Evolutionary conservation across 2,888 invertebrate species (phyloP), one percentile per base, ranked within the genome.

Genomic region (Ennomos erosarius): DNA sequence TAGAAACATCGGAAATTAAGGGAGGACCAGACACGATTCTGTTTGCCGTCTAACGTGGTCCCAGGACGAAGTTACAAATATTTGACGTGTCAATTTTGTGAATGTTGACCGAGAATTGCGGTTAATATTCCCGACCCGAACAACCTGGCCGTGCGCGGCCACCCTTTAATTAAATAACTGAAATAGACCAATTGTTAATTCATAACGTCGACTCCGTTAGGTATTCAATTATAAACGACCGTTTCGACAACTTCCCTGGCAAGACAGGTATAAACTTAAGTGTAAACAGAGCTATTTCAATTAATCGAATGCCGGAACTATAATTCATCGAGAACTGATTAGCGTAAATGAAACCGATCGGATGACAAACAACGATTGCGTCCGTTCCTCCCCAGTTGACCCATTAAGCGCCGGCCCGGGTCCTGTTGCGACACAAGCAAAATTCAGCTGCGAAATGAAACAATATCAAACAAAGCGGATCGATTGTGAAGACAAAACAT

Each of bases 31-130:
- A 90, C 91, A 88, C 90, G 90, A 86, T 87, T 90, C 90, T 90
- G 89, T 92, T 92, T 92, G 91, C 91, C 81, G 84, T 90, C 86
- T 88, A 90, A 88, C 90, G 90, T 90, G 87, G 90, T 92, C 90
- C 88, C 90, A 88, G 90, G 90, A 87, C 90, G 87, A 90, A 91
- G 91, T 88, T 88, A 91, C 93, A 92, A 93, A 92, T 93, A 93
- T 93, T 93, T 92, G 92, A 92, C 90, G 92, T 92, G 93, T 92
- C 93, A 92, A 92, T 92, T 92, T 91, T 90, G 88, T 86, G 88
- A 90, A 90, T 93, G 92, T 93, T 92, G 92, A 92, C 92, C 85
- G 87, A 90, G 91, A 88, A 90, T 90, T 88, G 91, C 82, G 92
- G 92, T 90, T 91, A 92, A 92, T 92, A 91, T 91, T 88, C 87